Percentiles rank a stretch among this genome's conserved stretches.
Evolutionary conservation across 2,797 vertebrate genomes (phyloP).

Genomic region (Poeciliopsis paucimaculata): DNA sequence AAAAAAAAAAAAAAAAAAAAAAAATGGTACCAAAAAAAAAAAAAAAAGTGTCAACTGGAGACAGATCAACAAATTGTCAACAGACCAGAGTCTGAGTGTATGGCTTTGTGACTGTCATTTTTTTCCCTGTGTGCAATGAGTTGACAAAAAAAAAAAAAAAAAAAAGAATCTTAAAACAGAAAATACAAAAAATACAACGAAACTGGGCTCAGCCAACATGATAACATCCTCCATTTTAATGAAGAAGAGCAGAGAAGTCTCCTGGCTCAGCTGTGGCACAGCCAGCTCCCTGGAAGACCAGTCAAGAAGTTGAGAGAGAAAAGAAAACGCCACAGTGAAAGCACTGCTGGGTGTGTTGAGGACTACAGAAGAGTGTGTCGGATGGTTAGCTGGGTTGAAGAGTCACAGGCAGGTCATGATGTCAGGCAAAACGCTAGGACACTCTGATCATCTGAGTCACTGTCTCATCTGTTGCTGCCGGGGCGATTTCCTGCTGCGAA

Average conservation of each 20-base stretch:
- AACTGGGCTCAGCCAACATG: slow-evolving; percentile 7
- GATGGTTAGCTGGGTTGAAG: slow-evolving; percentile 51
- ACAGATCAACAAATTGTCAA: slow-evolving; percentile 32
- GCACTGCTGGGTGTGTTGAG: slow-evolving; percentile 24
- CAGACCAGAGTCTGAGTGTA: slow-evolving; percentile 30
- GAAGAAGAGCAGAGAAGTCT: slow-evolving; percentile 33
- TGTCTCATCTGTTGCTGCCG: slow-evolving; percentile 87
- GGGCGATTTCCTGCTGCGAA: slow-evolving; percentile 83
- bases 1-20: slow-evolving; percentile 17
- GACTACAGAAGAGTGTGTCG: slow-evolving; percentile 12
- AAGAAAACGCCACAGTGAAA: slow-evolving; percentile 21
- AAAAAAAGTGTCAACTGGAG: slow-evolving; percentile 44
- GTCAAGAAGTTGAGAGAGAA: slow-evolving; percentile 27
- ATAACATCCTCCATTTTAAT: slow-evolving; percentile 31
- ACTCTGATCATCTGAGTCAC: slow-evolving; percentile 96
- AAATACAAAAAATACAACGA: background rate
- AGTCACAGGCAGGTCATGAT: slow-evolving; percentile 36
- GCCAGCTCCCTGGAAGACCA: slow-evolving; percentile 65
- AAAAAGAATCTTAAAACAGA: slow-evolving; percentile 10
- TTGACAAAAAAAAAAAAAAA: slow-evolving; percentile 39
- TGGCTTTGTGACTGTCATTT: slow-evolving; percentile 42
- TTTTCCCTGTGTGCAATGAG: slow-evolving; percentile 9
- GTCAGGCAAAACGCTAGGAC: slow-evolving; percentile 80
- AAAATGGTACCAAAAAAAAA: slow-evolving; percentile 63
- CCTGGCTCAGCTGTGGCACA: slow-evolving; percentile 33